Evolutionary conservation across 2,797 vertebrate species (phyloP).

Genomic region (Dryobates pubescens): DNA sequence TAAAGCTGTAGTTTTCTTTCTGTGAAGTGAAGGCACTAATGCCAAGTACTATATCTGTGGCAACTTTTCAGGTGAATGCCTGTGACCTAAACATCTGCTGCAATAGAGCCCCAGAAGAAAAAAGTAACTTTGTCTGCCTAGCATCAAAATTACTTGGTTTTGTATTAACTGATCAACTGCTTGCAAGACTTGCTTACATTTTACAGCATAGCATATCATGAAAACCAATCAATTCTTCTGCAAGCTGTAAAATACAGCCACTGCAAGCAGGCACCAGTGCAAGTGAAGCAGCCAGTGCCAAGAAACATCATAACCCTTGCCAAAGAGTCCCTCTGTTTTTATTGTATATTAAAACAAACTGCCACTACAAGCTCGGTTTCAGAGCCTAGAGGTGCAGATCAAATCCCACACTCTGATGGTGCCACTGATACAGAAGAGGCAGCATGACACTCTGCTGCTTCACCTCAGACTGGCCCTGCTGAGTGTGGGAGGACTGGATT

Average conservation of each 20-base stretch:
- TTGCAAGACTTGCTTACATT: not conserved
- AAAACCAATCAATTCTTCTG: not conserved
- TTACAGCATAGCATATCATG: not conserved
- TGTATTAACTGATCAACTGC: not conserved
- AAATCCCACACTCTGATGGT: rapidly evolving
- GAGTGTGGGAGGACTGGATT: rapidly evolving
- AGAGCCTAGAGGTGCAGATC: not conserved
- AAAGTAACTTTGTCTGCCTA: not conserved
- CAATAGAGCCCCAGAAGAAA: not conserved
- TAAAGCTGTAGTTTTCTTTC: not conserved
- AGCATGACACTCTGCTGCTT: not conserved
- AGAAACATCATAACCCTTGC: not conserved
- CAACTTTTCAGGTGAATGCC: not conserved
- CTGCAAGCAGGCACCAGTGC: not conserved
- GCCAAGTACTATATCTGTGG: not conserved
- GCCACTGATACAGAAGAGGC: not conserved
- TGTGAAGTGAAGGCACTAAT: not conserved
- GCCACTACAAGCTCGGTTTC: not conserved
- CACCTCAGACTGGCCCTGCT: not conserved
- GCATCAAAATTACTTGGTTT: not conserved
- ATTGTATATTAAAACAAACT: not conserved
- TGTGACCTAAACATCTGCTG: not conserved
- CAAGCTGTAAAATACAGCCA: not conserved
- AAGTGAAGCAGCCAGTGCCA: not conserved
- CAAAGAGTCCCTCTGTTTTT: not conserved